These are phyloP conservation scores for Diuraphis noxia DNA, from an alignment of 1,140 invertebrate species.

Conservation along the genomic window DNA sequence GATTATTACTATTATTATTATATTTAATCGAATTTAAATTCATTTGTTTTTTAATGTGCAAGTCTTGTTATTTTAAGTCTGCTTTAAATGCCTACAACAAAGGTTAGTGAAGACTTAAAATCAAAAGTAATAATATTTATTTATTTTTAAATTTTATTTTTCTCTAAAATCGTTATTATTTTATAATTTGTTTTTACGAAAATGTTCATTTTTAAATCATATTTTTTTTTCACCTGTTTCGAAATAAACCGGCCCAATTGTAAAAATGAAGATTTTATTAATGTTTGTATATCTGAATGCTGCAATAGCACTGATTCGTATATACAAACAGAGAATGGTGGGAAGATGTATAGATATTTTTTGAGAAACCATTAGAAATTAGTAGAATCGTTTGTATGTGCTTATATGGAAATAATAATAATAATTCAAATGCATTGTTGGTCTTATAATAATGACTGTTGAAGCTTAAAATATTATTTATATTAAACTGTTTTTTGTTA, in stretches of 20 bases:
- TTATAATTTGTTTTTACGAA: not conserved
- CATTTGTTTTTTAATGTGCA: too few species aligned
- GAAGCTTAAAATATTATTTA: constrained; percentile 22
- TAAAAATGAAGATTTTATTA: not conserved
- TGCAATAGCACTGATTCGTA: not conserved
- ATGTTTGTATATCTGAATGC: not conserved
- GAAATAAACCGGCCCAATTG: not conserved
- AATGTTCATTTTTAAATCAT: not conserved
- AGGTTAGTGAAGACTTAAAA: not conserved
- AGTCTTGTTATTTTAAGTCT: not conserved
- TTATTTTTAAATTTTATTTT: not conserved
- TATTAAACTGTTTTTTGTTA: constrained; percentile 21
- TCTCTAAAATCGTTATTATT: not conserved
- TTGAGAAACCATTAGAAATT: not conserved
- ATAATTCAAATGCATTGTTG: not conserved
- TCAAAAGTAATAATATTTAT: not conserved
- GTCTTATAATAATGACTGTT: not conserved
- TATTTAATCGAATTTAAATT: too few species aligned
- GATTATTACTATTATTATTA: too few species aligned
- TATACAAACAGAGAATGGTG: not conserved
- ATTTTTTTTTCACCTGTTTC: not conserved
- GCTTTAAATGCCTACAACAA: not conserved
- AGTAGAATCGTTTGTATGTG: not conserved
- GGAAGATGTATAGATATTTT: not conserved
- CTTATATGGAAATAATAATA: not conserved